A percentile compares a stretch with the other conserved stretches of the same genome.
Conservation (phyloP, 2,888 invertebrate species). For the Chrysotoxum bicinctum region DNA sequence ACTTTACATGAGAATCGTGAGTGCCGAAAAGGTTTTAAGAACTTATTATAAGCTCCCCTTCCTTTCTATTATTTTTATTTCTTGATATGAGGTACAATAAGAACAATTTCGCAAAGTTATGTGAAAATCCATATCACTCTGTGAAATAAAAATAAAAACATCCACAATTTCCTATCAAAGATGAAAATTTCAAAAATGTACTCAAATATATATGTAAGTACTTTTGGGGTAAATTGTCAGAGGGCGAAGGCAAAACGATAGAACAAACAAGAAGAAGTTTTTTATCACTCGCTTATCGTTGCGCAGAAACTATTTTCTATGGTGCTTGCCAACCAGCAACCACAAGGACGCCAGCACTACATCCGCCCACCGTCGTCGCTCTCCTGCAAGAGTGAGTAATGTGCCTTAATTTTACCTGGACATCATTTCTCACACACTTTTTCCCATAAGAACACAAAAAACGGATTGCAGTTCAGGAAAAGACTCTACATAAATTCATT, state of each 20-base stretch:
- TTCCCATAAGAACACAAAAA: not conserved
- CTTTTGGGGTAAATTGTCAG: not conserved
- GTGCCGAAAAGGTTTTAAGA: too few relatives aligned
- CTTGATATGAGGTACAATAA: too few relatives aligned
- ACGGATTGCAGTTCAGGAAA: constrained; percentile 15
- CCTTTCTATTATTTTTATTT: too few relatives aligned
- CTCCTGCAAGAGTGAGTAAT: constrained; percentile 36
- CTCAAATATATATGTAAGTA: too few relatives aligned
- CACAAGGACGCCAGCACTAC: not conserved
- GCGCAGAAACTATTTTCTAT: constrained; percentile 1
- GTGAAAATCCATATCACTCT: too few relatives aligned
- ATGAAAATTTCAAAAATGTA: too few relatives aligned
- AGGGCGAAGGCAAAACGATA: not conserved
- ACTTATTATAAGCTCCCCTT: too few relatives aligned
- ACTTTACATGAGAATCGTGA: too few relatives aligned
- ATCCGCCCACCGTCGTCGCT: not conserved
- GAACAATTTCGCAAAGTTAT: too few relatives aligned
- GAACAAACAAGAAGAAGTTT: not conserved
- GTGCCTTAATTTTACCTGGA: constrained; percentile 55
- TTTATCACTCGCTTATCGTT: constrained; percentile 30
- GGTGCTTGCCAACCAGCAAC: not conserved
- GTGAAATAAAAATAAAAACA: too few relatives aligned
- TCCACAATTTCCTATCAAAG: too few relatives aligned
- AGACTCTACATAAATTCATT: constrained; percentile 37
- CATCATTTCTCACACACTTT: constrained; percentile 16